Evolutionary conservation across 2,797 vertebrate genomes (phyloP), one percentile per base, ranked within the genome.

Genomic region (Chaetodon trifasciatus): DNA sequence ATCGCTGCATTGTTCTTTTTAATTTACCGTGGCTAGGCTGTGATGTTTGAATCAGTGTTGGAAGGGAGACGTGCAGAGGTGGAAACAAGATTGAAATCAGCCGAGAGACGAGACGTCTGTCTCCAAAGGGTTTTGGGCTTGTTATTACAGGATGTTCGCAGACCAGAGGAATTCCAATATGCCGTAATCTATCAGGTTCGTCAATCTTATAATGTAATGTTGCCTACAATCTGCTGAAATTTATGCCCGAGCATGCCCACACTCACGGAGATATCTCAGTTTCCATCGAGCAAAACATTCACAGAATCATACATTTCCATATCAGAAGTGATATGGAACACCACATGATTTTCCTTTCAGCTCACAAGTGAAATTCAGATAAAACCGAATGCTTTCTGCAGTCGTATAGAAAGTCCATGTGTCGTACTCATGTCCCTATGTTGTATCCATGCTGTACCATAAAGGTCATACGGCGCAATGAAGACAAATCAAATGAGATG

Each of bases 131-230:
- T 57, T 77, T 70, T 66, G 46, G 60, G 21, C 75, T 74, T 78
- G 46, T 88, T 88, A 76, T 88, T 82, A 71, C 85, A 82, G 55
- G 56, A 83, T 62, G 75, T 78, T 76, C 74, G 73, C 53, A 79
- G 62, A 81, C 63, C 67, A 67, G 64, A 78, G 67, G 70, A 87
- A 82, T 82, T 89, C 49, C 79, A 86, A 78, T 82, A 84, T 76
- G 62, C 3, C 1, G 55, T 70, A 76, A 82, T 82, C 78, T 81
- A 76, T 86, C 85, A 80, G 71, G 58, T 82, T 83, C 44, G 70
- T 76, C 82, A 82, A 68, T 79, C 67, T 67, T 84, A 74, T 85
- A 90, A 88, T 84, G 57, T 55, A 86, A 89, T 82, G 85, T 68
- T 77, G 52, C 52, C 79, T 67, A 66, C 68, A 50, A 83, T 73